phyloP scores from a whole-genome alignment of 2,797 vertebrate genomes.

The Selene dorsalis region DNA sequence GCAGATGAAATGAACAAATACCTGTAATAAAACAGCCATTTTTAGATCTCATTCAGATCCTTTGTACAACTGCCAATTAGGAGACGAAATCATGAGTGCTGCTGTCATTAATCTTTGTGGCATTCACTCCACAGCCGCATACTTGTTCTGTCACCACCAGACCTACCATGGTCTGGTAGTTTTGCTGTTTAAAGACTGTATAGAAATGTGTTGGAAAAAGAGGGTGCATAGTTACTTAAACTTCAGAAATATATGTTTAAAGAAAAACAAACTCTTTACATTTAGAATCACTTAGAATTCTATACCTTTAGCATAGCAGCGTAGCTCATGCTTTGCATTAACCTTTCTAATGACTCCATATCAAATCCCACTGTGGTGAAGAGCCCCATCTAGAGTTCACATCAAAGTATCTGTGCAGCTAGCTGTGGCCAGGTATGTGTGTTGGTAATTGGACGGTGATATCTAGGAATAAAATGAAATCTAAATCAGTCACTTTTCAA shows the following conservation, averaged over 20 bases:
- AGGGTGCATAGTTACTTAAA: not conserved
- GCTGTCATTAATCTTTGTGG: conserved; percentile 28
- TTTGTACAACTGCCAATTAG: conserved; percentile 11
- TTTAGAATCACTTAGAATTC: not conserved
- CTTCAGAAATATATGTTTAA: not conserved
- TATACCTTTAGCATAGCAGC: not conserved
- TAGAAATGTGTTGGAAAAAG: not conserved
- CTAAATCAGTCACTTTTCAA: not conserved
- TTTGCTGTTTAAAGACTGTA: not conserved
- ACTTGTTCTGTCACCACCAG: conserved; percentile 2
- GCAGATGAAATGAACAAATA: conserved; percentile 10
- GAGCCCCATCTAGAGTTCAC: not conserved
- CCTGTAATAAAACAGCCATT: conserved; percentile 1
- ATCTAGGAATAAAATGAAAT: no score
- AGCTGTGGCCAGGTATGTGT: not conserved
- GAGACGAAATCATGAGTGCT: conserved; percentile 29
- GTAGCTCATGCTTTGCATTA: not conserved
- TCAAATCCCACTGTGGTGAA: not conserved
- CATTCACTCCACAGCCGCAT: conserved; percentile 10
- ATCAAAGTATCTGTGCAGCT: not conserved
- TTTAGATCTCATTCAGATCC: conserved; percentile 18
- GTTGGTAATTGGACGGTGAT: not conserved
- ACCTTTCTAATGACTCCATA: not conserved
- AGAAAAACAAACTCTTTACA: not conserved
- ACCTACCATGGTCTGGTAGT: conserved; percentile 9